Evolutionary conservation across 2,797 vertebrate species (phyloP).

Genomic region (Luscinia luscinia): DNA sequence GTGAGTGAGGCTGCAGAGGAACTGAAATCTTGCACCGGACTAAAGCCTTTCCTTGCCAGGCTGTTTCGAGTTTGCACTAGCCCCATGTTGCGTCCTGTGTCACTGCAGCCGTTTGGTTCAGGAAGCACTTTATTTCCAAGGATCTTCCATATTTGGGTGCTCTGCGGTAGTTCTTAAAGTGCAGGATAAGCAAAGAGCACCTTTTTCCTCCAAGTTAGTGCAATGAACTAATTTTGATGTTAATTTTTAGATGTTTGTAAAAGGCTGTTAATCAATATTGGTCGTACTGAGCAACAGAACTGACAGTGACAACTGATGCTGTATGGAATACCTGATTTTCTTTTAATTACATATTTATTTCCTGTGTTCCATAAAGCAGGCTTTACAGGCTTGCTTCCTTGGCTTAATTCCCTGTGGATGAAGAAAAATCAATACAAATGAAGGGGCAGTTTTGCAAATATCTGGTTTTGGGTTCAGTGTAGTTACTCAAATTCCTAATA

Average conservation of each 20-base stretch:
- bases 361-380: not conserved
- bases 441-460: not conserved
- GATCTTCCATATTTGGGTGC: not conserved
- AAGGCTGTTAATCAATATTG: not conserved
- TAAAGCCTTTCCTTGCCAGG: not conserved
- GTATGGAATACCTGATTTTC: not conserved
- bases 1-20: not conserved
- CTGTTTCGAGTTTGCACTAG: not conserved
- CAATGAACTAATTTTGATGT: not conserved
- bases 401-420: not conserved
- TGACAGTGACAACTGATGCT: not conserved
- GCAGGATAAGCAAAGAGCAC: not conserved
- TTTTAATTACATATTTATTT: not conserved
- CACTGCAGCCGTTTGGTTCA: not conserved
- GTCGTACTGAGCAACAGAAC: not conserved
- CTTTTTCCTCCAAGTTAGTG: not conserved
- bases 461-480: not conserved
- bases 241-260: not conserved
- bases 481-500: not conserved
- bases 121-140: not conserved
- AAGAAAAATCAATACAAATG: not conserved
- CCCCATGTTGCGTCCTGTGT: accelerated
- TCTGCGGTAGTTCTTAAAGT: not conserved
- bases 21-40: not conserved
- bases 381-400: not conserved